These are phyloP conservation scores for Strigamia crassipes DNA, from an alignment of 2,888 invertebrate species.

Conservation along the genomic window DNA sequence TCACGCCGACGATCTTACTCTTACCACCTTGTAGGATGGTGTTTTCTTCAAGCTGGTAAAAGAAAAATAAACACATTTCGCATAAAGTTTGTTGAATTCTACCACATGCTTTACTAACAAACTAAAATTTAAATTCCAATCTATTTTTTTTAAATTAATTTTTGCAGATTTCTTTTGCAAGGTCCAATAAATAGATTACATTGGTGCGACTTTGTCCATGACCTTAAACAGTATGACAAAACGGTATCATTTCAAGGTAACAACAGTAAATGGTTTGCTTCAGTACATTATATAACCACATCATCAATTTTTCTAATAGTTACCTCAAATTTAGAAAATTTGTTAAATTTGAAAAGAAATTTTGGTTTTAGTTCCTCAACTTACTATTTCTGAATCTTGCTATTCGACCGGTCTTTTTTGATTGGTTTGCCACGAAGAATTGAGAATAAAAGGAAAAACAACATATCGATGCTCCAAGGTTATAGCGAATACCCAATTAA, in stretches of 20 bases:
- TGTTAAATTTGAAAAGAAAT: neutral
- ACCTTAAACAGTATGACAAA: neutral
- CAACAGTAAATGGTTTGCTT: neutral
- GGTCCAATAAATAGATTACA: neutral
- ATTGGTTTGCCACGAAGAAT: slow-evolving; percentile 21
- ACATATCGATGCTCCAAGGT: neutral
- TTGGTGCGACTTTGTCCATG: neutral
- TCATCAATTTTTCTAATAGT: neutral
- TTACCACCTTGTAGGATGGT: slow-evolving; percentile 80
- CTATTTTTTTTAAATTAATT: neutral
- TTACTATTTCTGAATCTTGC: neutral
- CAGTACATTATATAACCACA: neutral
- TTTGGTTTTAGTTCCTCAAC: neutral
- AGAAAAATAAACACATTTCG: neutral
- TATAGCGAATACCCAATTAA: neutral
- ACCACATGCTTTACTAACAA: neutral
- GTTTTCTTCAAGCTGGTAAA: slow-evolving; percentile 77
- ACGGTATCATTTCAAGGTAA: neutral
- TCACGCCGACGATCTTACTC: slow-evolving; percentile 76
- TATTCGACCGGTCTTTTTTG: neutral
- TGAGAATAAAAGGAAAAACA: slow-evolving; percentile 5
- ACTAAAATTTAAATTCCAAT: neutral
- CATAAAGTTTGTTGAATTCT: neutral
- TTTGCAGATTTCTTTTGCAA: neutral
- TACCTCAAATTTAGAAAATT: neutral